phyloP scores from a whole-genome alignment of 2,797 vertebrate genomes.

The Corythornis leucogaster region DNA sequence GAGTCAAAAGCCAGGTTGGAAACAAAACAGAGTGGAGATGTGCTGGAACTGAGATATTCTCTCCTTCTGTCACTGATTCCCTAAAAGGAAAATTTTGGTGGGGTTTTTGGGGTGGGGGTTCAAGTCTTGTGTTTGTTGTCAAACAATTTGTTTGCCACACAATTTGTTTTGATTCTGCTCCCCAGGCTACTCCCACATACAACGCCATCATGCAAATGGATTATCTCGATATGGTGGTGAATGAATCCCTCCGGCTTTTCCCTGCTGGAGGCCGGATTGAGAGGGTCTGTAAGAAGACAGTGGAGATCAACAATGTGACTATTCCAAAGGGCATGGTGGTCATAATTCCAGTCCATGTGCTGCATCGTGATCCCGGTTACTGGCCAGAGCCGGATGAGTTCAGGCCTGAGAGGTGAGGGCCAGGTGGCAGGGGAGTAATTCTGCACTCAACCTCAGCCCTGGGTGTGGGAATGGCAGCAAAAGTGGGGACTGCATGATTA shows the following conservation, averaged over 20 bases:
- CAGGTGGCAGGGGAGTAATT: background rate
- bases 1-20: background rate
- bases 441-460: background rate
- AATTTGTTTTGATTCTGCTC: background rate
- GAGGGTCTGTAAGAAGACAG: slow-evolving; percentile 78
- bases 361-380: slow-evolving; percentile 72
- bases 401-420: slow-evolving; percentile 82
- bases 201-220: slow-evolving; percentile 80
- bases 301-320: slow-evolving; percentile 77
- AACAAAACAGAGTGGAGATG: background rate
- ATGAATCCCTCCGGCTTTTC: slow-evolving; percentile 76
- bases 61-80: background rate
- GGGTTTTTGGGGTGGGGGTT: background rate
- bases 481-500: background rate
- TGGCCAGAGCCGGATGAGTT: slow-evolving; percentile 82
- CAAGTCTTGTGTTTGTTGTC: background rate
- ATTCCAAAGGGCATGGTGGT: slow-evolving; percentile 76
- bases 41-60: background rate
- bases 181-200: slow-evolving; percentile 74
- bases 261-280: slow-evolving; percentile 66
- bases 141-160: no score
- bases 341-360: slow-evolving; percentile 69
- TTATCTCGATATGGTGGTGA: slow-evolving; percentile 80
- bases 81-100: rapidly evolving
- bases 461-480: slow-evolving; percentile 4